phyloP scores from a whole-genome alignment of 2,113 vertebrate species.

The Morphnarchus princeps region DNA sequence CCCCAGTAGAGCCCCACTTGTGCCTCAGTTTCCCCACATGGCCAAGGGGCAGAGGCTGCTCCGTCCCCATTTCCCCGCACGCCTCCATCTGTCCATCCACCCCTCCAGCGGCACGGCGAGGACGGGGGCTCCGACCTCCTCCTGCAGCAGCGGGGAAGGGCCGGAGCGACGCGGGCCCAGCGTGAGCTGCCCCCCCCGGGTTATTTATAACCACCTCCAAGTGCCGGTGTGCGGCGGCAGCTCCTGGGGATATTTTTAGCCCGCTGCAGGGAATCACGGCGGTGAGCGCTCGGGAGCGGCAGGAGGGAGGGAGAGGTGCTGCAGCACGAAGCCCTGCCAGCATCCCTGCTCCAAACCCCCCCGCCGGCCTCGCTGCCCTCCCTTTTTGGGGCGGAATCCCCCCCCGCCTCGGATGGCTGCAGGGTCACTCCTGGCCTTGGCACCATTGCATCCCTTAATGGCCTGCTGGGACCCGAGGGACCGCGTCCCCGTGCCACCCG shows the following conservation, averaged over 20 bases:
- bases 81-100: neutral
- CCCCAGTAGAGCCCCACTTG: neutral
- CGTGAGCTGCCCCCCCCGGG: neutral
- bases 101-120: neutral
- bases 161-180: neutral
- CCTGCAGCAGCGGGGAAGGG: neutral
- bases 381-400: no score
- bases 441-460: no score
- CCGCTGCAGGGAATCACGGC: constrained; percentile 36
- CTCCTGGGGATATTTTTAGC: constrained; percentile 63
- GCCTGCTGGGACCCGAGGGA: no score
- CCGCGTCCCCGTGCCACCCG: no score
- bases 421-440: no score
- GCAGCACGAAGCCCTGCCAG: neutral
- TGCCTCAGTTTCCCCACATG: neutral
- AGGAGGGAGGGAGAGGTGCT: neutral
- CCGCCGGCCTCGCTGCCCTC: no score
- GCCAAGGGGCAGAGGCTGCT: neutral
- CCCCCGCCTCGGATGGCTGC: no score
- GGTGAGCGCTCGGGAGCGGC: neutral
- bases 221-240: constrained; percentile 27
- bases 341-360: neutral
- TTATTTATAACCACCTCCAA: constrained; percentile 24
- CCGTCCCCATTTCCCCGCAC: neutral
- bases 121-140: neutral